These are phyloP conservation scores for Neodiprion pinetum DNA, from an alignment of 1,140 invertebrate genomes.

Conservation along the genomic window DNA sequence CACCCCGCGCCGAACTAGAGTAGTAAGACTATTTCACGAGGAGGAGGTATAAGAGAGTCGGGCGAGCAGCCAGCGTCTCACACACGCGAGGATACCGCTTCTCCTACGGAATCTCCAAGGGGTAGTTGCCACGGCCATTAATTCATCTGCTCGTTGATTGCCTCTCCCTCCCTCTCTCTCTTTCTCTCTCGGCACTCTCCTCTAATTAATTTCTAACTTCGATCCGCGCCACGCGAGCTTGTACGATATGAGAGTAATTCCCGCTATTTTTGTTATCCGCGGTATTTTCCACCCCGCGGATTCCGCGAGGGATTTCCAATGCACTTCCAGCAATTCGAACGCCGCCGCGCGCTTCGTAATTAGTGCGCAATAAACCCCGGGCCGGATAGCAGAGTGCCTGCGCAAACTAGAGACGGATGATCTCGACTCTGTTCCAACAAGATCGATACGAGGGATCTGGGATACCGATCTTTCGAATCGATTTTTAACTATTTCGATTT, in stretches of 20 bases:
- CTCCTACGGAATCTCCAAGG: slow-evolving; percentile 37
- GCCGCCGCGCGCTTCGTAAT: too few species aligned
- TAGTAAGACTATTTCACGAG: too few species aligned
- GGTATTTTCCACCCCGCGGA: neutral
- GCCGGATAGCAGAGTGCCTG: too few species aligned
- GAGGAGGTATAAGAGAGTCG: too few species aligned
- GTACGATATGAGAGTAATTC: neutral
- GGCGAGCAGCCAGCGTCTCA: slow-evolving; percentile 9
- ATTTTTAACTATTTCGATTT: too few species aligned
- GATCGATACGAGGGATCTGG: too few species aligned
- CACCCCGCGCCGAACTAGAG: too few species aligned
- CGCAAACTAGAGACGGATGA: too few species aligned
- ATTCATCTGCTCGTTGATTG: slow-evolving; percentile 57
- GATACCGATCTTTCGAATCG: too few species aligned
- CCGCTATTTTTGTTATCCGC: neutral
- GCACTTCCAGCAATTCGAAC: too few species aligned
- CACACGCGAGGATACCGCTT: slow-evolving; percentile 10
- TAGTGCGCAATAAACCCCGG: too few species aligned
- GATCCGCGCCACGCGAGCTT: neutral
- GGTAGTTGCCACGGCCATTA: slow-evolving; percentile 54
- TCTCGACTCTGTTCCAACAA: too few species aligned
- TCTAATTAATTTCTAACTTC: slow-evolving; percentile 55
- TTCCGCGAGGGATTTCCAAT: neutral
- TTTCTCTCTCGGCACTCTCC: slow-evolving; percentile 47
- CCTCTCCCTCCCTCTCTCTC: slow-evolving; percentile 29